Conservation (phyloP, 2,888 invertebrate genomes). For the Acronicta alni region DNA sequence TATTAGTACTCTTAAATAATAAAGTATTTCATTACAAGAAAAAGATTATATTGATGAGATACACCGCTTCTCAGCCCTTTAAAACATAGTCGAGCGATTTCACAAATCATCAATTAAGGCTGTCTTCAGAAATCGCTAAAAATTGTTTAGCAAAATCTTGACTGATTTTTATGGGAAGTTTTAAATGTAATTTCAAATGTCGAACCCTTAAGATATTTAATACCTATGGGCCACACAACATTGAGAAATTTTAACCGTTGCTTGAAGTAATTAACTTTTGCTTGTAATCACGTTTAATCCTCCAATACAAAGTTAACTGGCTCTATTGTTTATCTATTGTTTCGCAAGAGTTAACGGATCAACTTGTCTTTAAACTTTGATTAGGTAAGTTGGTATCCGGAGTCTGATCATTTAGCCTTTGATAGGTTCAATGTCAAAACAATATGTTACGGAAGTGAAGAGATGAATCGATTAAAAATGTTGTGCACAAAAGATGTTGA, state of each 20-base stretch:
- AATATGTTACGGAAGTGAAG: constrained; percentile 32
- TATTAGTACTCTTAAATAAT: constrained; percentile 46
- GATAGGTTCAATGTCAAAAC: constrained; percentile 59
- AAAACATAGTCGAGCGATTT: constrained; percentile 11
- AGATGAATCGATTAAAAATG: constrained; percentile 28
- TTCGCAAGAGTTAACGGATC: constrained; percentile 49
- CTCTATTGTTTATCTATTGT: constrained; percentile 57
- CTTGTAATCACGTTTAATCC: constrained; percentile 50
- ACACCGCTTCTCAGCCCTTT: not conserved
- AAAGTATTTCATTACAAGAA: constrained; percentile 26
- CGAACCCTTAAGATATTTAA: constrained; percentile 36
- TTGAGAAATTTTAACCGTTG: constrained; percentile 27
- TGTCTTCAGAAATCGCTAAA: constrained; percentile 20
- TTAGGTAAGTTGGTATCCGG: constrained; percentile 56
- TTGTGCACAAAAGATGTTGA: not conserved
- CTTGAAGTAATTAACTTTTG: constrained; percentile 48
- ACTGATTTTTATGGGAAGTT: too few species aligned
- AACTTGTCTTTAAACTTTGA: constrained; percentile 58
- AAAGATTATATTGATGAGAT: constrained; percentile 2
- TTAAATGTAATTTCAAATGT: constrained; percentile 1
- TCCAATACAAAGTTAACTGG: constrained; percentile 40
- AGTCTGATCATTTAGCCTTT: constrained; percentile 55
- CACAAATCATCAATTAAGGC: constrained; percentile 1
- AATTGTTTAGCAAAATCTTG: constrained; percentile 17
- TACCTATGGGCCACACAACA: constrained; percentile 28